A percentile compares a stretch with the other conserved stretches of the same genome.
Conservation (phyloP, 1,140 invertebrate genomes). For the Gryllus bimaculatus region DNA sequence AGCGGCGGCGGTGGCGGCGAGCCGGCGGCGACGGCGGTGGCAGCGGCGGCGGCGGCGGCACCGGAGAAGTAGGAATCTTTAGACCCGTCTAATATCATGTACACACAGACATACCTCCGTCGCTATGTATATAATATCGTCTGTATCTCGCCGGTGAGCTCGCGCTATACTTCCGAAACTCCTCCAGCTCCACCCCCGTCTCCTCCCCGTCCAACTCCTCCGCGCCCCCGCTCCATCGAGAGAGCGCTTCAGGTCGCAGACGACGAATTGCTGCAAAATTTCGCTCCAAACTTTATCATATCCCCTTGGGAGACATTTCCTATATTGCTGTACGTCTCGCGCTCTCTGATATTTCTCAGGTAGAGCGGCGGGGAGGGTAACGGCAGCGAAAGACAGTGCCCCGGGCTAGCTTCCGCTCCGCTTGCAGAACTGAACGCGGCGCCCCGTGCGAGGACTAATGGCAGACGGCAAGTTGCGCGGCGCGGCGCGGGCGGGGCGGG, state of each 20-base stretch:
- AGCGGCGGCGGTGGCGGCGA: not conserved
- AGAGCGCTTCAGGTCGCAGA: not conserved
- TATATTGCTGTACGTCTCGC: not conserved
- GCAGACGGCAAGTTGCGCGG: too few relatives aligned
- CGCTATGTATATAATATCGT: not conserved
- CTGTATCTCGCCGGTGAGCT: not conserved
- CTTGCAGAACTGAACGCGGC: too few relatives aligned
- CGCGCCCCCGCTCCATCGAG: too few relatives aligned
- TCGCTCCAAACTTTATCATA: not conserved
- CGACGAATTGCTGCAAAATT: not conserved
- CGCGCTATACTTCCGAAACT: not conserved
- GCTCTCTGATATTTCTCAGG: not conserved
- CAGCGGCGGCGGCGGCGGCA: not conserved
- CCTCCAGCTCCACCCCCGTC: not conserved
- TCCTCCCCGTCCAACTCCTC: not conserved
- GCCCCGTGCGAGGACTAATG: too few relatives aligned
- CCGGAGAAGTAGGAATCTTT: not conserved
- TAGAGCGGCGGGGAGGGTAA: not conserved
- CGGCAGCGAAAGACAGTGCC: too few relatives aligned
- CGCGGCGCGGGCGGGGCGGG: too few relatives aligned
- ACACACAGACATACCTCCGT: not conserved
- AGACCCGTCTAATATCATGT: constrained; percentile 1
- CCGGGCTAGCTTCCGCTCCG: too few relatives aligned
- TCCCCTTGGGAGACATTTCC: constrained; percentile 2
- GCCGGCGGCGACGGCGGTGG: not conserved